These are phyloP conservation scores for Meloe dianella DNA, from an alignment of 2,888 invertebrate genomes.

Conservation along the genomic window DNA sequence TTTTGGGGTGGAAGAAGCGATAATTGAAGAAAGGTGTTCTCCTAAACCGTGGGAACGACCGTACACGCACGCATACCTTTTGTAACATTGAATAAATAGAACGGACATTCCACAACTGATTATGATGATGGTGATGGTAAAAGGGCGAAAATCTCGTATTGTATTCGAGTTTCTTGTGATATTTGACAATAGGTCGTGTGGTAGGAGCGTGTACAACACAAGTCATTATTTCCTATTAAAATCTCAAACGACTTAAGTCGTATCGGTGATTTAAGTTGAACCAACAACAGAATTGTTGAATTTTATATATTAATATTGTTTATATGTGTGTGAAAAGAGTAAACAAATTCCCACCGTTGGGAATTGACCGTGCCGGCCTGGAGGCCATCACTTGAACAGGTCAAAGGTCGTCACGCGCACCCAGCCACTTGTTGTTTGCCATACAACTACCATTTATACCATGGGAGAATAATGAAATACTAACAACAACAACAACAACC, in stretches of 20 bases:
- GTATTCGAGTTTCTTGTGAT: slow-evolving; percentile 13
- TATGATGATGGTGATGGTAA: slow-evolving; percentile 10
- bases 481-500: background rate
- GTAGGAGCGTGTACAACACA: slow-evolving; percentile 45
- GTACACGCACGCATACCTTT: background rate
- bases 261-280: background rate
- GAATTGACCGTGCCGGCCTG: slow-evolving; percentile 52
- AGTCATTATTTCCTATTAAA: slow-evolving; percentile 17
- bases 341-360: slow-evolving; percentile 45
- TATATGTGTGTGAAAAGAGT: slow-evolving; percentile 23
- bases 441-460: slow-evolving; percentile 25
- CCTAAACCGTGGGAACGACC: slow-evolving; percentile 45
- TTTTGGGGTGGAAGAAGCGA: slow-evolving; percentile 42
- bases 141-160: slow-evolving; percentile 12
- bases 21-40: slow-evolving; percentile 50
- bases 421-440: slow-evolving; percentile 30
- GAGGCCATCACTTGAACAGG: slow-evolving; percentile 38
- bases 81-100: background rate
- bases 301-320: background rate
- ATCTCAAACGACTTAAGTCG: too few species aligned
- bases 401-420: slow-evolving; percentile 50
- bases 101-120: slow-evolving; percentile 37
- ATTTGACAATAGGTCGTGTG: slow-evolving; percentile 38
- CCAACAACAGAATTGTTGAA: background rate
- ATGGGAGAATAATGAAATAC: slow-evolving; percentile 1